phyloP scores from a whole-genome alignment of 2,113 vertebrate genomes.

The Vanacampus margaritifer region DNA sequence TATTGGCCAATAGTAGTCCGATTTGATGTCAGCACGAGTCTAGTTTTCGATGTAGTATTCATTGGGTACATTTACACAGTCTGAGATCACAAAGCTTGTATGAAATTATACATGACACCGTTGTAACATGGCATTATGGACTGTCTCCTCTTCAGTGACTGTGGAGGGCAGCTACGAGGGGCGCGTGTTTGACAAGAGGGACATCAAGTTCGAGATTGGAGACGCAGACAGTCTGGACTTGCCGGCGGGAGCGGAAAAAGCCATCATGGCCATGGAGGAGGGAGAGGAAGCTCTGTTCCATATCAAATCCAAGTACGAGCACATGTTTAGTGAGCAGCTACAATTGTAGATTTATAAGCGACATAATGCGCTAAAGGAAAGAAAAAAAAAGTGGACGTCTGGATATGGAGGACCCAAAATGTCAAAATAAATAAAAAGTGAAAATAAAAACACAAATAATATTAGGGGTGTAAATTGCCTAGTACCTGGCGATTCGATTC shows the following conservation, averaged over 20 bases:
- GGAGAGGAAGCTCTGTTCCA: constrained; percentile 84
- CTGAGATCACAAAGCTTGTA: not conserved
- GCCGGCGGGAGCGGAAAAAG: constrained; percentile 86
- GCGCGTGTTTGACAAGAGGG: constrained; percentile 83
- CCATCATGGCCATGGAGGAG: constrained; percentile 91
- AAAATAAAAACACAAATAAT: too few species aligned
- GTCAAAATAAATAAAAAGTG: too few species aligned
- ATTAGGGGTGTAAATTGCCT: too few species aligned
- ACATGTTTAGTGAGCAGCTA: not conserved
- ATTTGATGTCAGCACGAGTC: too few species aligned
- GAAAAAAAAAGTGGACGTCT: too few species aligned
- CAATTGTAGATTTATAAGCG: not conserved
- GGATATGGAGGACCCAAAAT: too few species aligned
- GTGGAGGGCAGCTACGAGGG: constrained; percentile 78
- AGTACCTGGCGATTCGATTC: too few species aligned
- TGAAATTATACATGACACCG: not conserved
- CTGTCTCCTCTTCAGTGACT: constrained; percentile 68
- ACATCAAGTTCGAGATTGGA: constrained; percentile 88
- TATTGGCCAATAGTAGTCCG: too few species aligned
- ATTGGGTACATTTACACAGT: not conserved
- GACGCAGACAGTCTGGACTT: constrained; percentile 84
- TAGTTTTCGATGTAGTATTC: not conserved
- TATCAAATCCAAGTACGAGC: constrained; percentile 84
- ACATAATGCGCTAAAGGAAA: too few species aligned
- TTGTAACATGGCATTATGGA: not conserved